Evolutionary conservation across 2,113 vertebrate species (phyloP).

Genomic region (Laterallus jamaicensis): DNA sequence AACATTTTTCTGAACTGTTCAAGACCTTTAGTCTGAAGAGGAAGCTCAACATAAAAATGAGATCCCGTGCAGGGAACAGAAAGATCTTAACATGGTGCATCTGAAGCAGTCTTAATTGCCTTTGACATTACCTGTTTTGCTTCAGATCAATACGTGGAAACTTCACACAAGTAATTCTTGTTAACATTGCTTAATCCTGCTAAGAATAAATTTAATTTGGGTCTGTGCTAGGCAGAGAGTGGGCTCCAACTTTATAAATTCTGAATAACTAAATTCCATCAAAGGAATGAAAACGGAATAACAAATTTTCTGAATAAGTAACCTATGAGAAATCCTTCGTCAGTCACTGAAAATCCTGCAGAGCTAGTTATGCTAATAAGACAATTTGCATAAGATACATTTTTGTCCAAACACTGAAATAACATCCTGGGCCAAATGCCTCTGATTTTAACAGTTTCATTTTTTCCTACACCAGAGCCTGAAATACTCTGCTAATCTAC

Average conservation of each 20-base stretch:
- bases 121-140: neutral
- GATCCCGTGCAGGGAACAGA: neutral
- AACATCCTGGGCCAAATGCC: neutral
- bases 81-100: neutral
- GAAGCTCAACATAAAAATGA: neutral
- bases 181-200: neutral
- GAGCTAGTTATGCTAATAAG: neutral
- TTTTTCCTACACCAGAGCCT: neutral
- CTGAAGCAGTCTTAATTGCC: neutral
- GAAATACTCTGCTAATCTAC: neutral
- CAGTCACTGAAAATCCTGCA: neutral
- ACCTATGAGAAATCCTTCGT: neutral
- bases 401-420: conserved; percentile 6
- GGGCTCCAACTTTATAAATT: neutral
- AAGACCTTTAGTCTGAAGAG: neutral
- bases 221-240: neutral
- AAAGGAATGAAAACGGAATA: neutral
- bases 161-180: neutral
- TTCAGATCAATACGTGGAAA: conserved; percentile 4
- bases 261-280: conserved; percentile 1
- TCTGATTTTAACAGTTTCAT: neutral
- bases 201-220: conserved; percentile 6
- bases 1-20: neutral
- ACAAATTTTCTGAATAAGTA: neutral
- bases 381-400: neutral